phyloP scores from a whole-genome alignment of 92 coral and sea anemone species.

The Nematostella vectensis region DNA sequence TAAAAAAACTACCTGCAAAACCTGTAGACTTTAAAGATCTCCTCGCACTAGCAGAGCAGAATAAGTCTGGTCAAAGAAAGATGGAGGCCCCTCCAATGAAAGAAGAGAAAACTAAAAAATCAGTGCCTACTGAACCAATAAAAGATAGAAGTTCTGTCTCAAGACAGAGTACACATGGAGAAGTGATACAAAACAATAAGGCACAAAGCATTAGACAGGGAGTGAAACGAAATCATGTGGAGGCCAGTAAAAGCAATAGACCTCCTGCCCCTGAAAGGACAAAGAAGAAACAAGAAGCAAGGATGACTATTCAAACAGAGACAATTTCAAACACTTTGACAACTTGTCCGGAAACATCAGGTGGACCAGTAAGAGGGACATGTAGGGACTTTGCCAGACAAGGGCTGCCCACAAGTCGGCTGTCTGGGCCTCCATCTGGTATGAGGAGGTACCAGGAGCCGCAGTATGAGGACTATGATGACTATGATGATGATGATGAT shows the following conservation, averaged over 20 bases:
- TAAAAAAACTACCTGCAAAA: constrained; percentile 21
- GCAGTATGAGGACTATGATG: constrained; percentile 12
- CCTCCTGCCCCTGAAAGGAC: too few relatives aligned
- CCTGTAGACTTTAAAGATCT: constrained; percentile 71
- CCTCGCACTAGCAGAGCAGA: constrained; percentile 72
- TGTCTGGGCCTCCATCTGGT: background rate
- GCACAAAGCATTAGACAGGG: too few relatives aligned
- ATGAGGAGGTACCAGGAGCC: background rate
- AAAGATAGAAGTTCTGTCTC: too few relatives aligned
- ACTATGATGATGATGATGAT: constrained; percentile 44
- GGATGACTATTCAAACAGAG: too few relatives aligned
- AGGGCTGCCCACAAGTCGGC: background rate
- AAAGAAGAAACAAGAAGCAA: too few relatives aligned
- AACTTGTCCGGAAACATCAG: background rate
- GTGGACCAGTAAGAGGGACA: background rate
- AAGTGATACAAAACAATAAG: too few relatives aligned
- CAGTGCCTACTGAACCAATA: too few relatives aligned
- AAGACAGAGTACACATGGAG: too few relatives aligned
- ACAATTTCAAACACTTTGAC: too few relatives aligned
- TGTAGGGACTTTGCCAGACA: background rate
- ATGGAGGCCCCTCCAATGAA: background rate
- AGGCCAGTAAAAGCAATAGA: too few relatives aligned
- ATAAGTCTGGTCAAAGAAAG: constrained; percentile 31
- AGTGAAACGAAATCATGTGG: too few relatives aligned
- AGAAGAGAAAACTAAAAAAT: too few relatives aligned